These are phyloP conservation scores for Enteromius afrohamiltoni DNA, from an alignment of 2,797 vertebrate species.

Conservation along the genomic window DNA sequence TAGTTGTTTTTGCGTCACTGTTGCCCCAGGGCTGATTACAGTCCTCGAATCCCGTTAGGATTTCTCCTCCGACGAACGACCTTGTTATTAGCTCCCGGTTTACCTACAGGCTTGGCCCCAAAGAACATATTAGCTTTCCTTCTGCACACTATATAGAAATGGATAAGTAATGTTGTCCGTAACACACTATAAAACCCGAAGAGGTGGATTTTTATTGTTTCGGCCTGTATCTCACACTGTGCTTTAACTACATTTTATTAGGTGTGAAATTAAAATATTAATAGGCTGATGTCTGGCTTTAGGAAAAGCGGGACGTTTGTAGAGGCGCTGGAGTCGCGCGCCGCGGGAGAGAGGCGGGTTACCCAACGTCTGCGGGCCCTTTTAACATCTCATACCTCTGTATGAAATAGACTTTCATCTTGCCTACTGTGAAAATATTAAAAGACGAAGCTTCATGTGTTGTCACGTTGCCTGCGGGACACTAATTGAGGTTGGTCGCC, in stretches of 20 bases:
- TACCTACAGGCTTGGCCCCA: conserved; percentile 57
- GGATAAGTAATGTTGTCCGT: conserved; percentile 59
- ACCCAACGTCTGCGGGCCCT: conserved; percentile 53
- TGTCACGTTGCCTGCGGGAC: conserved; percentile 67
- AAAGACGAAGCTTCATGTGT: conserved; percentile 66
- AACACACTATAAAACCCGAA: conserved; percentile 66
- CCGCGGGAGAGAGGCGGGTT: conserved; percentile 58
- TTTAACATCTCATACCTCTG: conserved; percentile 57
- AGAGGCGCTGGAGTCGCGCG: conserved; percentile 42
- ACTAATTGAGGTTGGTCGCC: conserved; percentile 68
- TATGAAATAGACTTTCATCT: conserved; percentile 66
- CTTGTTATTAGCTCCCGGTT: conserved; percentile 57
- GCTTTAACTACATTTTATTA: conserved; percentile 75
- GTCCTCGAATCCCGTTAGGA: conserved; percentile 48
- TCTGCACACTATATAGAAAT: conserved; percentile 58
- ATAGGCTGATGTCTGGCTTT: conserved; percentile 66
- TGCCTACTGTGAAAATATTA: conserved; percentile 71
- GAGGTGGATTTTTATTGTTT: conserved; percentile 65
- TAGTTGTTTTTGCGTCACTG: conserved; percentile 25
- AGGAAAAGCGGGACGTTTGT: conserved; percentile 59
- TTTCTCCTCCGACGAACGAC: conserved; percentile 49
- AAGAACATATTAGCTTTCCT: conserved; percentile 59
- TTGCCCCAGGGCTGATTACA: conserved; percentile 38
- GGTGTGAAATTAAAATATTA: conserved; percentile 80
- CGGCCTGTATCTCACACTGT: conserved; percentile 60